Percentiles rank a stretch among this genome's conserved stretches.
Evolutionary conservation across 2,888 invertebrate genomes (phyloP).

Genomic region (Synanthedon myopaeformis): DNA sequence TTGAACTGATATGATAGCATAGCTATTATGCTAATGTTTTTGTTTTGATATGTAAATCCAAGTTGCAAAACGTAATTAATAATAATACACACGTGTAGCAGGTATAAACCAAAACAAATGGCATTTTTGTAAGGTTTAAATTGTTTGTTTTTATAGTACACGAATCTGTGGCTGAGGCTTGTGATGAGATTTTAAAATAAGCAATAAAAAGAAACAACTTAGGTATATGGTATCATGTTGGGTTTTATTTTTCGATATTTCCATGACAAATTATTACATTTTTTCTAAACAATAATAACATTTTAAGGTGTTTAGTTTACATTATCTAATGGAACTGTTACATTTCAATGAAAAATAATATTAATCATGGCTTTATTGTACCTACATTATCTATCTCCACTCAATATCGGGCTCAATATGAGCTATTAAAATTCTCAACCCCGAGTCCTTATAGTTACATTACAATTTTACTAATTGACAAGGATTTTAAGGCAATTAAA

Average conservation of each 20-base stretch:
- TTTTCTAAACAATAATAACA: constrained; percentile 34
- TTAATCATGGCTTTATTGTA: constrained; percentile 56
- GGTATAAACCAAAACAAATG: too few species aligned
- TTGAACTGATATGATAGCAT: too few species aligned
- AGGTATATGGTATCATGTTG: constrained; percentile 31
- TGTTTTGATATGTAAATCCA: too few species aligned
- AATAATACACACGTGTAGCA: too few species aligned
- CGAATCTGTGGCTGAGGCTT: too few species aligned
- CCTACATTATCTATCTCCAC: constrained; percentile 50
- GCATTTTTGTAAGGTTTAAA: too few species aligned
- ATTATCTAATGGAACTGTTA: constrained; percentile 42
- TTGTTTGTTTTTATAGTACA: too few species aligned
- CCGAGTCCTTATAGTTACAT: constrained; percentile 33
- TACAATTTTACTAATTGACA: constrained; percentile 38
- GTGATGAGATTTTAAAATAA: too few species aligned
- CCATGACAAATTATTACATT: constrained; percentile 51
- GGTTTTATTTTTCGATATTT: constrained; percentile 61
- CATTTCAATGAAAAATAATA: constrained; percentile 37
- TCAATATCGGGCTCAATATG: constrained; percentile 66
- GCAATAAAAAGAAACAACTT: neutral
- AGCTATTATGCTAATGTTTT: too few species aligned
- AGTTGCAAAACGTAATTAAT: too few species aligned
- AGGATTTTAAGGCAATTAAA: constrained; percentile 40
- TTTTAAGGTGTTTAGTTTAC: constrained; percentile 36
- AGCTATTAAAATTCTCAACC: constrained; percentile 62